Percentiles rank a stretch among this genome's conserved stretches.
These are phyloP conservation scores for Lichenostomus cassidix DNA, from an alignment of 2,113 vertebrate genomes.

Conservation along the genomic window DNA sequence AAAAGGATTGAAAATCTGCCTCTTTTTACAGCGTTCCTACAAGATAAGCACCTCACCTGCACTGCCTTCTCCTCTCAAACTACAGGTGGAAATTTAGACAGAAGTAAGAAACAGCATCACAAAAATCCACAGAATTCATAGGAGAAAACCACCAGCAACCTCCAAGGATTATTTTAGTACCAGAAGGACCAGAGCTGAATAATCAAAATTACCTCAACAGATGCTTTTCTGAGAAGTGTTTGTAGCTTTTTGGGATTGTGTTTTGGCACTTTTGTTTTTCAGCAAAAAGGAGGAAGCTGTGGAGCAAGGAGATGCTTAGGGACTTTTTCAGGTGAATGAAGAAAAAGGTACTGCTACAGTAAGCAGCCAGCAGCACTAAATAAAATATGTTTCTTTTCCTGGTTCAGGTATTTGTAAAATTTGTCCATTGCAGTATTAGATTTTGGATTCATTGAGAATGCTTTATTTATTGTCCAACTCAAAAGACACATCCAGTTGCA, in stretches of 20 bases:
- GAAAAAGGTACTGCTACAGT: background rate
- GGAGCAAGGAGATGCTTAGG: background rate
- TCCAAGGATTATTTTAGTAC: background rate
- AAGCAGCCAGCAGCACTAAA: background rate
- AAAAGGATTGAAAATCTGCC: background rate
- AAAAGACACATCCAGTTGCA: rapidly evolving
- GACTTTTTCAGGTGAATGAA: background rate
- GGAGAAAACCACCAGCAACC: background rate
- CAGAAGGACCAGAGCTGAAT: background rate
- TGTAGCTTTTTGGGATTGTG: background rate
- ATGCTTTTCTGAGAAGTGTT: background rate
- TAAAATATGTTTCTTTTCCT: background rate
- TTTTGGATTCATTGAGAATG: background rate
- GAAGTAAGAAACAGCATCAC: rapidly evolving
- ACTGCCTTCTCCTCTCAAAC: background rate
- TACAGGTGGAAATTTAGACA: rapidly evolving
- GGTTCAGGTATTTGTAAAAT: background rate
- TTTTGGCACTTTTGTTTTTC: background rate
- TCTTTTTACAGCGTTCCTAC: background rate
- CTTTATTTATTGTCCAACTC: background rate
- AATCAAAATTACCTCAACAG: background rate
- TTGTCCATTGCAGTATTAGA: background rate
- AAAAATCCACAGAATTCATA: background rate
- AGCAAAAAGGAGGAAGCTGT: background rate
- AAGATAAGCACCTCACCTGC: background rate